Percentiles rank a stretch among this genome's conserved stretches.
Evolutionary conservation across 1,140 invertebrate species (phyloP).

Genomic region (Sipha flava): DNA sequence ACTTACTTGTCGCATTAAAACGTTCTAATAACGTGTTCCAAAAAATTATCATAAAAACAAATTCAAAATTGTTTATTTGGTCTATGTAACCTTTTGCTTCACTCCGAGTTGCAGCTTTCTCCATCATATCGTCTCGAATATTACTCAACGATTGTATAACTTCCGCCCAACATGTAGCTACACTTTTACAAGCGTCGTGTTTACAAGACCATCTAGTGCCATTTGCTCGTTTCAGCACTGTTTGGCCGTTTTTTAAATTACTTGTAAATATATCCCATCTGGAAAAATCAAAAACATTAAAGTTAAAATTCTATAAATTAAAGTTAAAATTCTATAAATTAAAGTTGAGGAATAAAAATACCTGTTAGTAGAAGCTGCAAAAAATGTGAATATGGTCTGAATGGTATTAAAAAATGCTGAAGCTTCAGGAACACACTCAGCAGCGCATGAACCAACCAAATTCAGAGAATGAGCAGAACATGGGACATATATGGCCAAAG

Average conservation of each 20-base stretch:
- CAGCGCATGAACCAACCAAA: slow-evolving; percentile 39
- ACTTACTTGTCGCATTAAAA: background rate
- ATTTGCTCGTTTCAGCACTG: background rate
- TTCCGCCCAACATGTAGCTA: background rate
- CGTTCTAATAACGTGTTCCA: slow-evolving; percentile 10
- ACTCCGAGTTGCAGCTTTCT: background rate
- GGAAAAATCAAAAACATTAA: background rate
- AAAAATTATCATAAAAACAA: slow-evolving; percentile 2
- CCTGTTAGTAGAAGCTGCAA: background rate
- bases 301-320: background rate
- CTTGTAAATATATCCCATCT: slow-evolving; percentile 5
- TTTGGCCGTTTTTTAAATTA: background rate
- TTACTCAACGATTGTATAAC: background rate
- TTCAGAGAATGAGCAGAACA: slow-evolving; percentile 43
- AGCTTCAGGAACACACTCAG: slow-evolving; percentile 21
- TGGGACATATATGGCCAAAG: slow-evolving; percentile 38
- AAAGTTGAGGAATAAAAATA: background rate
- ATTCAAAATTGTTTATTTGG: background rate
- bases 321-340: background rate
- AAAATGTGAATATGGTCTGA: background rate
- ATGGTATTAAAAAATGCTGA: slow-evolving; percentile 1
- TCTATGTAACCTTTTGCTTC: background rate
- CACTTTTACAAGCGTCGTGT: slow-evolving; percentile 17
- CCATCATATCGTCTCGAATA: background rate
- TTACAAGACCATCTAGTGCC: slow-evolving; percentile 10